Conservation (phyloP, 2,888 invertebrate genomes). For the Caenorhabditis parvicauda region DNA sequence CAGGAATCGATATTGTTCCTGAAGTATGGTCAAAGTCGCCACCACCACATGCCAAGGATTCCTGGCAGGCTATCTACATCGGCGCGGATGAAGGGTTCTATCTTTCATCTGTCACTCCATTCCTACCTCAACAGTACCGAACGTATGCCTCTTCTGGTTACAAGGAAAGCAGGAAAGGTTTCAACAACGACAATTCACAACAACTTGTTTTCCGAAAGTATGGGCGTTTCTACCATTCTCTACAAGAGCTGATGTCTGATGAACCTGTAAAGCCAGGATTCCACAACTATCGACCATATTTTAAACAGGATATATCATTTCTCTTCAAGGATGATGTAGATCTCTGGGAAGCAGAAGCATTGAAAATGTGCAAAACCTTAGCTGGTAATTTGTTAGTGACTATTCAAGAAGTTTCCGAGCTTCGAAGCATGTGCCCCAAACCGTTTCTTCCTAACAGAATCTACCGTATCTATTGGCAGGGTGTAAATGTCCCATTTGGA, state of each 20-base stretch:
- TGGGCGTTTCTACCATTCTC: slow-evolving; percentile 3
- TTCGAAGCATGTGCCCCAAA: slow-evolving; percentile 45
- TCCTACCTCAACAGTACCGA: slow-evolving; percentile 10
- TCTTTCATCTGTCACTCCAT: slow-evolving; percentile 10
- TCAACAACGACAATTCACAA: slow-evolving; percentile 45
- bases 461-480: slow-evolving; percentile 54
- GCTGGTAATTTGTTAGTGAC: slow-evolving; percentile 25
- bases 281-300: slow-evolving; percentile 38
- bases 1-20: slow-evolving; percentile 32
- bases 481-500: slow-evolving; percentile 30
- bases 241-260: not conserved
- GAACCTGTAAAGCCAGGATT: slow-evolving; percentile 2
- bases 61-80: slow-evolving; percentile 52
- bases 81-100: slow-evolving; percentile 42
- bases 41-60: slow-evolving; percentile 46
- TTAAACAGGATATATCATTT: slow-evolving; percentile 49
- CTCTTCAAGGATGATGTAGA: slow-evolving; percentile 33
- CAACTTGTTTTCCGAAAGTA: slow-evolving; percentile 32
- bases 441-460: slow-evolving; percentile 45
- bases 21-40: slow-evolving; percentile 1
- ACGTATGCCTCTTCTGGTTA: slow-evolving; percentile 50
- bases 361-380: slow-evolving; percentile 19
- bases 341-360: slow-evolving; percentile 7
- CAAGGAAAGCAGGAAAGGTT: slow-evolving; percentile 41
- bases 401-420: slow-evolving; percentile 29